Percentiles rank a stretch among this genome's conserved stretches.
Evolutionary conservation across 2,888 invertebrate genomes (phyloP).

Genomic region (Mayetiola destructor): DNA sequence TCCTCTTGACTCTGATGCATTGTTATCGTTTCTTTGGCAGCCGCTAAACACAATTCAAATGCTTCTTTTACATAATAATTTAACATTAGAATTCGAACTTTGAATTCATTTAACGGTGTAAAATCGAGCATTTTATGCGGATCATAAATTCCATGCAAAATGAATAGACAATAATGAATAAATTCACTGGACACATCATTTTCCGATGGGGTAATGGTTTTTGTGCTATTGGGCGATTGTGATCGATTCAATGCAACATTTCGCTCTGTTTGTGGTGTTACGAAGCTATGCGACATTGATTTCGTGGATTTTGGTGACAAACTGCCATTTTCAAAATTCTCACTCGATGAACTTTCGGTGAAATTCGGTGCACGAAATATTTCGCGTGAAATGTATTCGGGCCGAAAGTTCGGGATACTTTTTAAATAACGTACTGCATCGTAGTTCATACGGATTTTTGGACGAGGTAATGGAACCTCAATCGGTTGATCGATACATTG

Average conservation of each 20-base stretch:
- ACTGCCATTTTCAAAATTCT: not conserved
- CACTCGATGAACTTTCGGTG: not conserved
- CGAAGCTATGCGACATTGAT: not conserved
- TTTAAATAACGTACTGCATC: constrained; percentile 34
- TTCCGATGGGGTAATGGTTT: not conserved
- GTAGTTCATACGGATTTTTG: constrained; percentile 28
- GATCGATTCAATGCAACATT: not conserved
- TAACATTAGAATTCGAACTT: constrained; percentile 34
- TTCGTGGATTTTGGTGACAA: not conserved
- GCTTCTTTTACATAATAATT: constrained; percentile 35
- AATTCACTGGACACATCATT: constrained; percentile 25
- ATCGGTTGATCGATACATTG: constrained; percentile 33
- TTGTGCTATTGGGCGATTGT: not conserved
- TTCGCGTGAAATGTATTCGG: not conserved
- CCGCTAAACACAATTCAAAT: constrained; percentile 30
- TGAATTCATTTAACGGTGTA: constrained; percentile 18
- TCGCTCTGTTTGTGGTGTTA: not conserved
- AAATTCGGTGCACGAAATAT: not conserved
- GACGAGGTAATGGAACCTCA: constrained; percentile 31
- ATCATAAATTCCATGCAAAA: constrained; percentile 34
- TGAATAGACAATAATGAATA: constrained; percentile 35
- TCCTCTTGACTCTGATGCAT: constrained; percentile 5
- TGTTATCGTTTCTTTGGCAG: constrained; percentile 22
- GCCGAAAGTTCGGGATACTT: constrained; percentile 30
- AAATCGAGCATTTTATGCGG: constrained; percentile 22